These are phyloP conservation scores for Aurelia aurita complex sp. Pacific DNA, from an alignment of 30 jellyfish, hydroid and myxozoan species.

Conservation along the genomic window DNA sequence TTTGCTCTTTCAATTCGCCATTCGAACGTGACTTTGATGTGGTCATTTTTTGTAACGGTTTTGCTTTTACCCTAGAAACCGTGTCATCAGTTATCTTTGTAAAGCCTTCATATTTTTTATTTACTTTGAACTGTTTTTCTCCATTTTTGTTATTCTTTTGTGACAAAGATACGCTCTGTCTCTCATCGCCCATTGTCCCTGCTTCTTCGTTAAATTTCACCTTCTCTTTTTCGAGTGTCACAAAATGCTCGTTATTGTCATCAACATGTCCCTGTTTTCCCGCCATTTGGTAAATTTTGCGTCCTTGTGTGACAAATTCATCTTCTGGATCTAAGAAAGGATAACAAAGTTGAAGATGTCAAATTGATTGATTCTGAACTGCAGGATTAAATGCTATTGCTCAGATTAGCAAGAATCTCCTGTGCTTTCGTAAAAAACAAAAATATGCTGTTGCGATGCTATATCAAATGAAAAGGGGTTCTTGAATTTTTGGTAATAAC, in stretches of 20 bases:
- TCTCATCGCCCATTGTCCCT: slow-evolving; percentile 2
- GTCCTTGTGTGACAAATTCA: too few species aligned
- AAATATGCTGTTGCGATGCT: too few species aligned
- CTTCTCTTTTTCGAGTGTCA: slow-evolving; percentile 1
- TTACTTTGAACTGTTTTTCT: background rate
- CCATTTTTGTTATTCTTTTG: background rate
- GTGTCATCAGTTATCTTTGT: background rate
- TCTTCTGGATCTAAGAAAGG: too few species aligned
- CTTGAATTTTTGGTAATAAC: too few species aligned
- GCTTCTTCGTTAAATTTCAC: background rate
- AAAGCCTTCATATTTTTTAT: background rate
- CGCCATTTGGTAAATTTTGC: background rate
- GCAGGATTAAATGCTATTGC: too few species aligned
- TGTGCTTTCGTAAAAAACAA: too few species aligned
- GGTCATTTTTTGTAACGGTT: slow-evolving; percentile 50
- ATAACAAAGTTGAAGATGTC: too few species aligned
- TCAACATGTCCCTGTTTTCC: background rate
- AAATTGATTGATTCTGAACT: too few species aligned
- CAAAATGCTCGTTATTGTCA: background rate
- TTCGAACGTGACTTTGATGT: background rate
- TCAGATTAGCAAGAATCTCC: too few species aligned
- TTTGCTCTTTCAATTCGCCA: background rate
- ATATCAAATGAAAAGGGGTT: too few species aligned
- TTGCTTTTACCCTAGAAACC: slow-evolving; percentile 1
- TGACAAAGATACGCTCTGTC: background rate